phyloP scores from a whole-genome alignment of 2,797 vertebrate genomes.

The Lophius americanus region DNA sequence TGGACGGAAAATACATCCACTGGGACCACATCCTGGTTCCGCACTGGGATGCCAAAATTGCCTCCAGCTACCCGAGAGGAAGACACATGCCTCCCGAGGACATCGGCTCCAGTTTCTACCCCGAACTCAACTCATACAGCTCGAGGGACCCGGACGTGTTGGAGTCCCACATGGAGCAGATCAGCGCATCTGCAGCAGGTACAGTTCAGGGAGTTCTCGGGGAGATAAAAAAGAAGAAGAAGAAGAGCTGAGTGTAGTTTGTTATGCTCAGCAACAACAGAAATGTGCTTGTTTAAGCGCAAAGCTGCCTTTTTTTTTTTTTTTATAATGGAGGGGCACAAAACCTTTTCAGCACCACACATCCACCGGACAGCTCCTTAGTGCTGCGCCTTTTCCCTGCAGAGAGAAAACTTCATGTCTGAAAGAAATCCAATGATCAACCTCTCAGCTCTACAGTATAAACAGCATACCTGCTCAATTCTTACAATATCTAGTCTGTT shows the following conservation, averaged over 20 bases:
- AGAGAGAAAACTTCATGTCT: background rate
- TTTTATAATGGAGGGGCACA: background rate
- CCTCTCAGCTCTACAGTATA: background rate
- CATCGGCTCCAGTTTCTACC: constrained; percentile 90
- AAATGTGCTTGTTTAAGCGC: constrained; percentile 7
- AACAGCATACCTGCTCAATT: background rate
- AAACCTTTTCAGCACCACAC: constrained; percentile 74
- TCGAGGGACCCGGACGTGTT: constrained; percentile 87
- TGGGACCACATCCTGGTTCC: constrained; percentile 93
- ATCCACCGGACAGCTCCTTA: constrained; percentile 71
- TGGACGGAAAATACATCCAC: constrained; percentile 86
- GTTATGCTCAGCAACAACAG: constrained; percentile 8
- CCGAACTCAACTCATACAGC: constrained; percentile 88
- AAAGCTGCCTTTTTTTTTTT: constrained; percentile 12
- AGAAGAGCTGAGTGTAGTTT: constrained; percentile 10
- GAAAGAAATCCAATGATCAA: too few relatives aligned
- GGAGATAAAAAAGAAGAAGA: background rate
- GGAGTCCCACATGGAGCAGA: constrained; percentile 90
- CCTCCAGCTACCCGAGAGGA: constrained; percentile 90
- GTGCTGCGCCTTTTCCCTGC: background rate
- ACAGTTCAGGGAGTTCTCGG: constrained; percentile 39
- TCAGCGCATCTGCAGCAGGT: constrained; percentile 88
- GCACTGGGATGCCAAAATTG: constrained; percentile 93
- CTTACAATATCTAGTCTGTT: background rate
- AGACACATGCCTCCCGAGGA: constrained; percentile 89